phyloP scores from a whole-genome alignment of 1,140 invertebrate genomes.

The Lethocerus indicus region DNA sequence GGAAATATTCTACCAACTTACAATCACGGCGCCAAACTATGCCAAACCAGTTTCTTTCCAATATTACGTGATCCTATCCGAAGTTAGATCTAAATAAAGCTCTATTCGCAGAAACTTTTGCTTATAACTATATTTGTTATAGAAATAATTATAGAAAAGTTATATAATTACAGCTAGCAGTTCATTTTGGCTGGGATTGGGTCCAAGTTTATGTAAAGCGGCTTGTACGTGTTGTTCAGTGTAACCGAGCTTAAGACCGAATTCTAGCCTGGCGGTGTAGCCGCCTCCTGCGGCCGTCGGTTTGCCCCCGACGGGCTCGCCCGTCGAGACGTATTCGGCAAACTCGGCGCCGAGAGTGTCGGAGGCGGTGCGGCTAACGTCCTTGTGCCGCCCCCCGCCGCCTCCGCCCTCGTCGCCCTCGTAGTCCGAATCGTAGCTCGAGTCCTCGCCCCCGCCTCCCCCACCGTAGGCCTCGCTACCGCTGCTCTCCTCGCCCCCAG shows the following conservation, averaged over 20 bases:
- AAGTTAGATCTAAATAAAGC: too few relatives aligned
- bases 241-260: slow-evolving; percentile 80
- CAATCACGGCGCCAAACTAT: too few relatives aligned
- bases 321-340: slow-evolving; percentile 51
- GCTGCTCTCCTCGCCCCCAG: slow-evolving; percentile 29
- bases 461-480: too few relatives aligned
- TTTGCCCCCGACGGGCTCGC: too few relatives aligned
- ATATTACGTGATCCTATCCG: background rate
- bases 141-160: too few relatives aligned
- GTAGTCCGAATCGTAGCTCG: slow-evolving; percentile 73
- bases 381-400: slow-evolving; percentile 35
- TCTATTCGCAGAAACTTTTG: too few relatives aligned
- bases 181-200: slow-evolving; percentile 69
- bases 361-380: slow-evolving; percentile 61
- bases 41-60: too few relatives aligned
- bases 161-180: slow-evolving; percentile 55
- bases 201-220: slow-evolving; percentile 65
- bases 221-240: slow-evolving; percentile 68
- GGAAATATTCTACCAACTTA: too few relatives aligned
- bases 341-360: slow-evolving; percentile 72
- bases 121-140: too few relatives aligned
- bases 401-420: slow-evolving; percentile 43
- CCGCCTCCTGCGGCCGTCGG: slow-evolving; percentile 25
- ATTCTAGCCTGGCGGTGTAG: slow-evolving; percentile 44
- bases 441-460: slow-evolving; percentile 45